phyloP scores from a whole-genome alignment of 2,113 vertebrate species.

The Macquaria australasica region DNA sequence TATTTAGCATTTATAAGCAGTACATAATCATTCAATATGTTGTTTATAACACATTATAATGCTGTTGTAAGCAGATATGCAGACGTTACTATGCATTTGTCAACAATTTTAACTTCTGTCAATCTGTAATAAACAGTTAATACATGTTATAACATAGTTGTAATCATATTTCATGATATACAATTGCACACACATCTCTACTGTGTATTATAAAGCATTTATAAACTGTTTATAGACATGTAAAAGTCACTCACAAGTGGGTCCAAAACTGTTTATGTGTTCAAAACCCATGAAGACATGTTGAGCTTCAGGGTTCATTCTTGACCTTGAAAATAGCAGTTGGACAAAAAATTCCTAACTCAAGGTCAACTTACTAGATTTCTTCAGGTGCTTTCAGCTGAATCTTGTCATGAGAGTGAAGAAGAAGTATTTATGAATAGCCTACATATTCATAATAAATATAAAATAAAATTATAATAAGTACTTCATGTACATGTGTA shows the following conservation, averaged over 20 bases:
- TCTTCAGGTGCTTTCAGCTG: background rate
- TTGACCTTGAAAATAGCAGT: background rate
- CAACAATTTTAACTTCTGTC: background rate
- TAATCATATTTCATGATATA: background rate
- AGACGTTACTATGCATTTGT: background rate
- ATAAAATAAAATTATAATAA: background rate
- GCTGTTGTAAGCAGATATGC: background rate
- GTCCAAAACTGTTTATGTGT: background rate
- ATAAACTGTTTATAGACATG: background rate
- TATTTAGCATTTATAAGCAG: background rate
- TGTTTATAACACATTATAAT: background rate
- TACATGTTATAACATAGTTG: background rate
- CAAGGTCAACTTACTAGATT: background rate
- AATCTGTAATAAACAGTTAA: background rate
- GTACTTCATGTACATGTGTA: background rate
- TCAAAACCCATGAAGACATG: background rate
- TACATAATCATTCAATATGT: background rate
- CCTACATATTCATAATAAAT: no score
- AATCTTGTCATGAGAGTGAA: background rate
- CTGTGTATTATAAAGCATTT: background rate
- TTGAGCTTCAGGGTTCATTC: background rate
- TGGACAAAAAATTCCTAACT: background rate
- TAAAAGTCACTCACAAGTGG: background rate
- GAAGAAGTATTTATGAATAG: background rate
- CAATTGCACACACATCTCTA: background rate